A percentile compares a stretch with the other conserved stretches of the same genome.
Conservation (phyloP, 2,113 vertebrate genomes). For the Rhynchomys soricoides region DNA sequence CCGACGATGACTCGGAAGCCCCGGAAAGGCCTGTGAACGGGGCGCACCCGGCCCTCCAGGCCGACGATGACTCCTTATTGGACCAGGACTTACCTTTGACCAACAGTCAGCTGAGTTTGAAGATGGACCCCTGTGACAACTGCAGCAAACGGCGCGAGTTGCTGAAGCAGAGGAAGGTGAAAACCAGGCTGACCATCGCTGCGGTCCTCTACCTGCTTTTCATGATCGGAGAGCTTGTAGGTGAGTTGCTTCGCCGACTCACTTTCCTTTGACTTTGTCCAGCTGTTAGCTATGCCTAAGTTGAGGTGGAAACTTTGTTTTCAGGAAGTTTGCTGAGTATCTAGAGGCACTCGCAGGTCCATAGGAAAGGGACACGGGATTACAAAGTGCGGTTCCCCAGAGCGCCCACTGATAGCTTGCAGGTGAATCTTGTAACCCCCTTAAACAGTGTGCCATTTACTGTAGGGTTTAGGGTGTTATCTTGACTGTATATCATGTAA, state of each 20-base stretch:
- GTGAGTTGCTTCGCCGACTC: conserved; percentile 85
- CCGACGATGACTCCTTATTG: conserved; percentile 92
- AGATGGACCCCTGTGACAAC: conserved; percentile 89
- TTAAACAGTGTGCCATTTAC: no score
- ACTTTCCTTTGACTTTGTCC: neutral
- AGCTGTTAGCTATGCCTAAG: neutral
- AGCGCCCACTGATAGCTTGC: neutral
- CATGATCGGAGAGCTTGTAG: conserved; percentile 95
- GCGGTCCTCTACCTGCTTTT: conserved; percentile 95
- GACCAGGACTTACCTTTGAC: conserved; percentile 83
- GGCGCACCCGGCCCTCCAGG: conserved; percentile 77
- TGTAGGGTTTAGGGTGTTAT: neutral
- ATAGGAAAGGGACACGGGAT: neutral
- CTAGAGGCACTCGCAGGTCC: neutral
- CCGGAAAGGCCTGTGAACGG: conserved; percentile 86
- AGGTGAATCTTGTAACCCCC: neutral
- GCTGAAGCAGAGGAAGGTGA: conserved; percentile 87
- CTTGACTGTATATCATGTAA: neutral
- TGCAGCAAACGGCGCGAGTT: conserved; percentile 89
- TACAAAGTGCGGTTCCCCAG: conserved; percentile 50
- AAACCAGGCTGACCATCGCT: conserved; percentile 90
- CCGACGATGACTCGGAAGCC: conserved; percentile 87
- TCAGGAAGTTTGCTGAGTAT: neutral
- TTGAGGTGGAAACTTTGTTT: conserved; percentile 13
- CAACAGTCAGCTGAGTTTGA: conserved; percentile 77